Base-by-base conservation (phyloP, 2,888 invertebrate species). In the Brachyptera risi region DNA sequence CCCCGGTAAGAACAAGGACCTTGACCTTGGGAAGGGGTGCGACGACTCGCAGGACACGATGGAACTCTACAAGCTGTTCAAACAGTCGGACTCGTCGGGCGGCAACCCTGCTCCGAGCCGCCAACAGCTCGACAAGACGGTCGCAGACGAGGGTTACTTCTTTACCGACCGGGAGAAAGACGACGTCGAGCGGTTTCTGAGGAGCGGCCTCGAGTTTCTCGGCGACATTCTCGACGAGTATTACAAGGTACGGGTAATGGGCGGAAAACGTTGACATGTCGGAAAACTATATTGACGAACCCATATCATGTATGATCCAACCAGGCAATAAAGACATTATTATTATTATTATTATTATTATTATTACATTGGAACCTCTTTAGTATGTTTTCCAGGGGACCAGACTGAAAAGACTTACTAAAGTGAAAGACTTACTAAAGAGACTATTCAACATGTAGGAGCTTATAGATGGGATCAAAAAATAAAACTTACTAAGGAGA, bases 171-270 rank as follows among this genome's bases (percentile, higher is more conserved):
- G 73, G 56, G 90, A 90, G 78, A 78, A 76, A 65, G 75, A 74
- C 51, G 87, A 88, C 73, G 85, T 88, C 0, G 78, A 80, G 64
- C 73, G 75, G 54, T 86, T 88, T 68, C 81, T 88, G 68, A 78
- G 75, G 58, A 78, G 81, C 68, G 35, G 21, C 11, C 19, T 35
- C 13, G 35, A 54, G 13, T 21, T 13, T 37, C 35, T 54, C 11
- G 37, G 35, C 1, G 54, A 54, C 13, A 54, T 54, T 3, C 37
- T 54, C 1, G 2, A 5, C 13, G 54, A 54, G n/a, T 51, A 51
- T 31, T 31, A 17, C n/a, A n/a, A n/a, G n/a, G n/a, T n/a, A n/a
- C n/a, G n/a, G n/a, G n/a, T n/a, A n/a, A n/a, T n/a, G n/a, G 11
- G 35, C 7, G 7, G 7, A 9, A 11, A 35, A 35, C 7, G 11